These are phyloP conservation scores for Kuschelorhynchus macadamiae DNA, from an alignment of 2,888 invertebrate species.

Conservation along the genomic window DNA sequence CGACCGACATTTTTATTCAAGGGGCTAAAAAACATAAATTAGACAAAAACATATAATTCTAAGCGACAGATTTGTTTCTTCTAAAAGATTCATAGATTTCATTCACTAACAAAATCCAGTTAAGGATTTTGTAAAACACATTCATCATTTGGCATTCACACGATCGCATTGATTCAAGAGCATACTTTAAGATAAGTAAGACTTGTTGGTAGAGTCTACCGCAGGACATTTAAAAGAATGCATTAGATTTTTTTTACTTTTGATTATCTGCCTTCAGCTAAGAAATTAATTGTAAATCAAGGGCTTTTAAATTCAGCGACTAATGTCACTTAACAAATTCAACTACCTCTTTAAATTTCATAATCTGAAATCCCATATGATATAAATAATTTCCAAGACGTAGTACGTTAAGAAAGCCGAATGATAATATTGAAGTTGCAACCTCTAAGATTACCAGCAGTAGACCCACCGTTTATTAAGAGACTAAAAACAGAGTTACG, in stretches of 20 bases:
- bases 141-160: constrained; percentile 42
- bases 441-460: too few relatives aligned
- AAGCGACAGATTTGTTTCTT: constrained; percentile 44
- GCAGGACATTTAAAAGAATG: not conserved
- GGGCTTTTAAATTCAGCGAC: too few relatives aligned
- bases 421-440: too few relatives aligned
- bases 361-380: too few relatives aligned
- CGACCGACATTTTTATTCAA: constrained; percentile 19
- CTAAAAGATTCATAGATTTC: constrained; percentile 51
- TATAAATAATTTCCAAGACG: too few relatives aligned
- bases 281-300: not conserved
- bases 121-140: constrained; percentile 19
- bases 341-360: too few relatives aligned
- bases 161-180: constrained; percentile 54
- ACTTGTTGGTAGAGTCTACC: constrained; percentile 19
- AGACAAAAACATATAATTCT: constrained; percentile 28
- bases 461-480: constrained; percentile 25
- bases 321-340: too few relatives aligned
- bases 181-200: constrained; percentile 45
- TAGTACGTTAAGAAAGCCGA: too few relatives aligned
- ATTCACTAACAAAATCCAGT: constrained; percentile 22
- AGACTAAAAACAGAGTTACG: constrained; percentile 57
- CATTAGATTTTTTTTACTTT: constrained; percentile 2
- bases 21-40: constrained; percentile 39
- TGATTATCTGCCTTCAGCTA: constrained; percentile 20